phyloP scores from a whole-genome alignment of 2,797 vertebrate species.

The Urophycis tenuis region DNA sequence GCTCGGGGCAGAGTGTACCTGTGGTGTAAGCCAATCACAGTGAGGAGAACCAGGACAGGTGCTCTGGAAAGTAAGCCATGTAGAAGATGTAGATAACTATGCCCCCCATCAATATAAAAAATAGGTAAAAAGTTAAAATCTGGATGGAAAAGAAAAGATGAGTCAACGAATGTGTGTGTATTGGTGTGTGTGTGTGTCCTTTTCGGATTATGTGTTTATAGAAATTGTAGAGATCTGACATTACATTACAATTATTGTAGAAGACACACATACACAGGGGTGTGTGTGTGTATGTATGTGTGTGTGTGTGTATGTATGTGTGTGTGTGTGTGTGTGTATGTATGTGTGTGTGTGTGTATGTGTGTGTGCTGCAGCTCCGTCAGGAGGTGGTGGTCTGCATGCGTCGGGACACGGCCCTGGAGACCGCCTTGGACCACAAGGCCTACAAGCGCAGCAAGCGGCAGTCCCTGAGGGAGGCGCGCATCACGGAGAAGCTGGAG shows the following conservation, averaged over 20 bases:
- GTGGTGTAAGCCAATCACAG: neutral
- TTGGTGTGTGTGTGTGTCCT: neutral
- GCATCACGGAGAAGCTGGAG: slow-evolving; percentile 86
- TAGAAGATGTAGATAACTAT: neutral
- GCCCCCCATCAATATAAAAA: neutral
- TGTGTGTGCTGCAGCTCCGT: slow-evolving; percentile 62
- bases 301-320: neutral
- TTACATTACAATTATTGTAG: neutral
- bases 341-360: slow-evolving; percentile 2
- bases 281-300: neutral
- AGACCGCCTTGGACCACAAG: slow-evolving; percentile 80
- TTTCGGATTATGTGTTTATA: neutral
- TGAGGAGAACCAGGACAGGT: neutral
- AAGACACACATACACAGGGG: neutral
- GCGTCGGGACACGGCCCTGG: slow-evolving; percentile 79
- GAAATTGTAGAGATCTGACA: no score
- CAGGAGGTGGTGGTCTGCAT: slow-evolving; percentile 89
- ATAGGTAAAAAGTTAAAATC: neutral
- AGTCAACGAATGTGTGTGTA: neutral
- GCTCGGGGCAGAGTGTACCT: neutral
- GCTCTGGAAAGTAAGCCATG: neutral
- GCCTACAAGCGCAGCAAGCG: slow-evolving; percentile 86
- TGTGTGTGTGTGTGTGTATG: neutral
- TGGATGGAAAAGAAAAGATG: neutral
- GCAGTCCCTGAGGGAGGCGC: slow-evolving; percentile 78